Evolutionary conservation across 2,888 invertebrate genomes (phyloP).

Genomic region (Rhyacophila evoluta): DNA sequence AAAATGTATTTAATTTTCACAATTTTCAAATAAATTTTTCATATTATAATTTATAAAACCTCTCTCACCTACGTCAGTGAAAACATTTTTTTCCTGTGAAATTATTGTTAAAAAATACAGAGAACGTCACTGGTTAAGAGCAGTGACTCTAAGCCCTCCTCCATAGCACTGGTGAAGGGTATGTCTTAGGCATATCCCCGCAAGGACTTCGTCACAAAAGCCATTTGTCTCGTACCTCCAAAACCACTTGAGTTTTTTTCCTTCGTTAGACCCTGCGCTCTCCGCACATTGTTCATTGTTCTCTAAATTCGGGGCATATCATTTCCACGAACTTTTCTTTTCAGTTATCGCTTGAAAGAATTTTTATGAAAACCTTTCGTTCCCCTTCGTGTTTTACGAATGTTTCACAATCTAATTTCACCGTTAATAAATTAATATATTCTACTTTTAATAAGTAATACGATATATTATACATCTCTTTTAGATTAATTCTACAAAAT

Average conservation of each 20-base stretch:
- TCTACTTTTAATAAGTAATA: background rate
- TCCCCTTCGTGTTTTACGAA: background rate
- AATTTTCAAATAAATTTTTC: too few relatives aligned
- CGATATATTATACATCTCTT: too few relatives aligned
- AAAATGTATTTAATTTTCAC: too few relatives aligned
- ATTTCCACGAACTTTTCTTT: background rate
- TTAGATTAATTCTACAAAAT: too few relatives aligned
- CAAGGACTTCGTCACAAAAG: constrained; percentile 18
- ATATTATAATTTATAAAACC: too few relatives aligned
- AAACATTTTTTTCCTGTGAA: too few relatives aligned
- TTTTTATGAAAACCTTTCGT: background rate
- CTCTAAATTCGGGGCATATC: background rate
- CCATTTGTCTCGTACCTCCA: background rate
- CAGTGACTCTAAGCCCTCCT: too few relatives aligned
- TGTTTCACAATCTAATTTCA: background rate
- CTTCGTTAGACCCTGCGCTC: background rate
- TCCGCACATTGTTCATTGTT: background rate
- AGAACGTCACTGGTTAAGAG: too few relatives aligned
- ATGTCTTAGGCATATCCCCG: constrained; percentile 1
- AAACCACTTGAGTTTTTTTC: constrained; percentile 18
- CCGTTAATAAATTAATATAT: background rate
- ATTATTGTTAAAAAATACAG: too few relatives aligned
- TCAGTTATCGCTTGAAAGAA: background rate
- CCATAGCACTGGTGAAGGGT: too few relatives aligned
- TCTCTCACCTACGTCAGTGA: too few relatives aligned